Base-by-base conservation (phyloP, 1,140 invertebrate species). In the Scaptomyza pallida region DNA sequence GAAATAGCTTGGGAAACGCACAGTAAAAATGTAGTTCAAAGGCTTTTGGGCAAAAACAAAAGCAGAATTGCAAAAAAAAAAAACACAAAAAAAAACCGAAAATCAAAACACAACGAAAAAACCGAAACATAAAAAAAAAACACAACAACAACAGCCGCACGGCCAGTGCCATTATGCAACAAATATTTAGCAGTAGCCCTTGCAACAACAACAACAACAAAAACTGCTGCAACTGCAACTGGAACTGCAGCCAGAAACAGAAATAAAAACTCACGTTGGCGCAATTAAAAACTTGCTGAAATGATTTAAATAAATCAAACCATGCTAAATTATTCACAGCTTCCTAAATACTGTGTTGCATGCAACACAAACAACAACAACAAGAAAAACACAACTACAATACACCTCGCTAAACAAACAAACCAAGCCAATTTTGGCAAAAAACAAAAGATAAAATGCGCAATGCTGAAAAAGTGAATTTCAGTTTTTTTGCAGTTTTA, bases 21-120 rank as follows among this genome's bases (percentile, higher is more conserved):
- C 63, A 57, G 59, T 45, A 56, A 63, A 71, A 78, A 56, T 78
- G 52, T 81, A 78, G 74, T 77, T 81, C 78, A 82, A 82, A 82
- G 79, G 78, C 70, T 78, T n/a, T 76, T 78, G 65, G 64, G 61
- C 76, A 75, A 59, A 74, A 70, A 50, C 60, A 70, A 64, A 70
- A 40, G 23, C 23, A 78, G 82, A 80, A 76, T 43, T 69, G 30
- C 51, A 56, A 69, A 71, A 64, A 21, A 57, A 65, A 47, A 61
- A 61, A 72, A 50, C 48, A 60, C 17, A 19, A 19, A 26, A 26
- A 6, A 5, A 26, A 26, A 26, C 3, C 30, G 50, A 51, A 61
- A 37, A 50, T 16, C 30, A 54, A 57, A 54, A 37, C 33, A 37
- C 33, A 37, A 50, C 13, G 17, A 54, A 57, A n/a, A 45, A 37